These are phyloP conservation scores for Acipenser transmontanus DNA, from an alignment of 2,797 vertebrate genomes.

Conservation along the genomic window DNA sequence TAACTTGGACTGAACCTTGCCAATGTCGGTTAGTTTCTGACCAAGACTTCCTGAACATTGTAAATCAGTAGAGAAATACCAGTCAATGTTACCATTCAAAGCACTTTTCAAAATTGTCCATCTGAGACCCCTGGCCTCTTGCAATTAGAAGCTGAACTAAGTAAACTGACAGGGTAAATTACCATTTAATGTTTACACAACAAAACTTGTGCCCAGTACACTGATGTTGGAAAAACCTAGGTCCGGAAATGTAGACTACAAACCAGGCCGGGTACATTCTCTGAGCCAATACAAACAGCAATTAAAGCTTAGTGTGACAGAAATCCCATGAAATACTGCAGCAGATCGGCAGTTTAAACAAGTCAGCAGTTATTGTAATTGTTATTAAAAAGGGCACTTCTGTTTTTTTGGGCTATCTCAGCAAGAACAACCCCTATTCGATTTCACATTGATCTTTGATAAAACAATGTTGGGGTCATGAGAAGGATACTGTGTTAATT, in stretches of 20 bases:
- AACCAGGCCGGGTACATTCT: slow-evolving; percentile 62
- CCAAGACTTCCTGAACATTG: slow-evolving; percentile 49
- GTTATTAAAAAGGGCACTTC: slow-evolving; percentile 57
- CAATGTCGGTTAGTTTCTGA: slow-evolving; percentile 41
- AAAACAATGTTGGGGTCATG: slow-evolving; percentile 66
- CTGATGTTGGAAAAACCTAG: slow-evolving; percentile 71
- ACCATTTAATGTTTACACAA: slow-evolving; percentile 75
- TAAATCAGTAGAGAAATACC: slow-evolving; percentile 40
- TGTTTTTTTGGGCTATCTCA: slow-evolving; percentile 43
- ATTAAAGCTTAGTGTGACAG: slow-evolving; percentile 75
- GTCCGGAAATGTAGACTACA: slow-evolving; percentile 75
- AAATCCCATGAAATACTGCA: slow-evolving; percentile 73
- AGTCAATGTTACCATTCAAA: slow-evolving; percentile 38
- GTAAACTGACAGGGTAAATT: slow-evolving; percentile 65
- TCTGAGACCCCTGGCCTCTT: slow-evolving; percentile 47
- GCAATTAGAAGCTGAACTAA: slow-evolving; percentile 54
- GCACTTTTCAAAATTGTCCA: slow-evolving; percentile 58
- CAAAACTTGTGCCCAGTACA: slow-evolving; percentile 67
- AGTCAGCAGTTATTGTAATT: slow-evolving; percentile 78
- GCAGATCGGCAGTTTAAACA: slow-evolving; percentile 64
- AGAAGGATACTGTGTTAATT: slow-evolving; percentile 74
- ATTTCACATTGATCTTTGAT: slow-evolving; percentile 59
- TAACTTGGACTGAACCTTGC: slow-evolving; percentile 48
- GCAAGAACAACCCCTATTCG: slow-evolving; percentile 52
- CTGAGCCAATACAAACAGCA: slow-evolving; percentile 84